These are phyloP conservation scores for Meda fulgida DNA, from an alignment of 2,797 vertebrate species.

Conservation along the genomic window DNA sequence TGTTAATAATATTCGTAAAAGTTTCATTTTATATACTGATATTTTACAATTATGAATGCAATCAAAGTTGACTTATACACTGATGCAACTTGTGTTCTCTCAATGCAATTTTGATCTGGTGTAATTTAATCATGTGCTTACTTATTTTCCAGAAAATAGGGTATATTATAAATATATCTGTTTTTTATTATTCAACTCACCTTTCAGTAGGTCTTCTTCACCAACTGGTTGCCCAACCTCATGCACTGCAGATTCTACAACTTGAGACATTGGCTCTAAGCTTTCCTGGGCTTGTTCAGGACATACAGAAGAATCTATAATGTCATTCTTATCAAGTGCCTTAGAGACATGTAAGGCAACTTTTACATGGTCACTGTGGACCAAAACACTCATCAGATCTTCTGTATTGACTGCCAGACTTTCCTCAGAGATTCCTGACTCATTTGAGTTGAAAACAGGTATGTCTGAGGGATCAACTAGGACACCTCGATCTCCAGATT, in stretches of 20 bases:
- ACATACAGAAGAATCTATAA: not conserved
- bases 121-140: not conserved
- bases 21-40: not conserved
- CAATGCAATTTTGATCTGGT: not conserved
- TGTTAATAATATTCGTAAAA: not conserved
- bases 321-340: not conserved
- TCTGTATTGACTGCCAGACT: slow-evolving; percentile 23
- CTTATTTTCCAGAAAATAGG: not conserved
- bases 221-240: not conserved
- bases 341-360: slow-evolving; percentile 6
- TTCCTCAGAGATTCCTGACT: not conserved
- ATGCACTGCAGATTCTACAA: not conserved
- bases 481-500: slow-evolving; percentile 1
- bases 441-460: not conserved
- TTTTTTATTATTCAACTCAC: slow-evolving; percentile 35
- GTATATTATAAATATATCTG: not conserved
- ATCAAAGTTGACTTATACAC: not conserved
- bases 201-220: slow-evolving; percentile 17
- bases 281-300: slow-evolving; percentile 3
- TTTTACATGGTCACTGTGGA: slow-evolving; percentile 24
- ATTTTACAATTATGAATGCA: not conserved
- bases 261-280: not conserved
- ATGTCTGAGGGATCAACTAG: not conserved
- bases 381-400: slow-evolving; percentile 1
- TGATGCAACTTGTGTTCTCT: not conserved